Conservation (phyloP, 2,797 vertebrate species). For the Anguilla marmorata region DNA sequence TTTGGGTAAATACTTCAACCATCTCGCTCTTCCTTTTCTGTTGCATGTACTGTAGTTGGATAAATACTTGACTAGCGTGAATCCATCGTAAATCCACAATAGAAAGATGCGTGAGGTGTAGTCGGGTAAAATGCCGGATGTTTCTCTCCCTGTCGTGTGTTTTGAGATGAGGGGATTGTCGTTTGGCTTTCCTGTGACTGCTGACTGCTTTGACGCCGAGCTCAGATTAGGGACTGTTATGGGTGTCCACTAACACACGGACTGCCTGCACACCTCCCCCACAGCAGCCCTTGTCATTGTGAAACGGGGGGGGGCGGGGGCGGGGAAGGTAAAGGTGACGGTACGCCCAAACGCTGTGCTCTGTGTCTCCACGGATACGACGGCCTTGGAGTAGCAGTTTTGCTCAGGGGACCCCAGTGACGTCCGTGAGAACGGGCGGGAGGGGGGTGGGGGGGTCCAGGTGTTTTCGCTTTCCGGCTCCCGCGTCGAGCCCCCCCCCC, state of each 20-base stretch:
- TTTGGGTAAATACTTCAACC: not conserved
- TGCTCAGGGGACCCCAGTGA: not conserved
- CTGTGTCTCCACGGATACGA: not conserved
- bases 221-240: not conserved
- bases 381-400: no score
- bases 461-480: not conserved
- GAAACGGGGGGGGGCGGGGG: not conserved
- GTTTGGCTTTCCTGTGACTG: not conserved
- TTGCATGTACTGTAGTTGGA: not conserved
- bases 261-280: not conserved
- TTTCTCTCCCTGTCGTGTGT: no score
- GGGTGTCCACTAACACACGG: no score
- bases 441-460: not conserved
- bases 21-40: not conserved
- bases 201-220: not conserved
- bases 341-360: not conserved
- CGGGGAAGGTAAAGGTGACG: no score
- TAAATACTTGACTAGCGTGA: not conserved
- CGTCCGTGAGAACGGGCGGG: not conserved
- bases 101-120: not conserved
- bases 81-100: not conserved
- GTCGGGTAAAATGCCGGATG: not conserved
- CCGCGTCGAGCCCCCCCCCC: not conserved
- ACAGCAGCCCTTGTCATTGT: not conserved
- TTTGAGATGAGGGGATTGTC: slow-evolving; percentile 7